Evolutionary conservation across 2,113 vertebrate genomes (phyloP).

Genomic region (Bufo bufo): DNA sequence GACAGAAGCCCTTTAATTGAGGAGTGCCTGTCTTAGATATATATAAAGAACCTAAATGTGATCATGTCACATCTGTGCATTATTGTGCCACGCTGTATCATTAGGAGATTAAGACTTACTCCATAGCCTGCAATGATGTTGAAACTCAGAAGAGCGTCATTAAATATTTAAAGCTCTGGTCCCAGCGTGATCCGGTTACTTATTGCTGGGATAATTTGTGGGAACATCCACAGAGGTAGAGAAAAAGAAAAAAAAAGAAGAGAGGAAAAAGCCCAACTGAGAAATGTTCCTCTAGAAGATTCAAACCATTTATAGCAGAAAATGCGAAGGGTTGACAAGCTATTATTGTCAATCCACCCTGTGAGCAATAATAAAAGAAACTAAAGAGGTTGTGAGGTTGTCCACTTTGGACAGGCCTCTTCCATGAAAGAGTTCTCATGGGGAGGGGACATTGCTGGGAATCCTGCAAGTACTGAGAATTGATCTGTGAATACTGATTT

Average conservation of each 20-base stretch:
- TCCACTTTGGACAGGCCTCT: not conserved
- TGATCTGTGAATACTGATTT: not conserved
- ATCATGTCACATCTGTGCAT: not conserved
- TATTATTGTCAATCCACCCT: not conserved
- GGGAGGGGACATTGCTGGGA: not conserved
- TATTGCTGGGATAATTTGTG: conserved; percentile 37
- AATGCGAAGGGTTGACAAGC: not conserved
- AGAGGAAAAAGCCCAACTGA: conserved; percentile 7
- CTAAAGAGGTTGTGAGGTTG: not conserved
- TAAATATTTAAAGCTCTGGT: conserved; percentile 39
- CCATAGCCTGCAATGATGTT: not conserved
- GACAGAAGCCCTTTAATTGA: no score
- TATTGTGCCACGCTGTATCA: not conserved
- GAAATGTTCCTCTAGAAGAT: not conserved
- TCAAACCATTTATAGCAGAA: not conserved
- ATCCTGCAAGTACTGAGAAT: no score
- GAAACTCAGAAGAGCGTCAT: conserved; percentile 11
- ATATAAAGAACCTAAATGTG: not conserved
- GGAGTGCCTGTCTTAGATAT: no score
- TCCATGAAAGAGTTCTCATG: not conserved
- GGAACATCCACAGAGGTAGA: conserved; percentile 21
- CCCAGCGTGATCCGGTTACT: conserved; percentile 32
- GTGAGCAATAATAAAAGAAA: not conserved
- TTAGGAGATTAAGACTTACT: not conserved
- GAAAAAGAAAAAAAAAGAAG: not conserved